Percentiles rank a stretch among this genome's conserved stretches.
These are phyloP conservation scores for Mus minutoides DNA, from an alignment of 2,797 vertebrate genomes.

Conservation along the genomic window DNA sequence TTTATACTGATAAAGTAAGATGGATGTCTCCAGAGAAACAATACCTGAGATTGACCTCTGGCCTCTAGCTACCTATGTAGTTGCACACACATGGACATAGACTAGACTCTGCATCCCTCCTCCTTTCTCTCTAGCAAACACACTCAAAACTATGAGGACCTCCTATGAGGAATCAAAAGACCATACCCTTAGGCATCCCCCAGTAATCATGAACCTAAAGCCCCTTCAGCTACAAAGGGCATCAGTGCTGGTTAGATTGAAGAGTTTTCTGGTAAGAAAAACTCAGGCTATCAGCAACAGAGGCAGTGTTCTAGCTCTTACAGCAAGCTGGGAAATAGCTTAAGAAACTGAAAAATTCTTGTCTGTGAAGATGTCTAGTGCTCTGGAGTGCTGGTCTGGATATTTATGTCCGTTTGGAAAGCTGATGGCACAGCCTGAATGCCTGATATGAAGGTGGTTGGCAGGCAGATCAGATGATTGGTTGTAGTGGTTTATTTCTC, in stretches of 20 bases:
- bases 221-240: not conserved
- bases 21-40: not conserved
- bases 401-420: constrained; percentile 63
- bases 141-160: not conserved
- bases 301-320: not conserved
- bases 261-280: constrained; percentile 35
- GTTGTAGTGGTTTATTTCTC: not conserved
- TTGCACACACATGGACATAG: not conserved
- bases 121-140: not conserved
- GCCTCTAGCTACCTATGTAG: not conserved
- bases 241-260: not conserved
- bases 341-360: constrained; percentile 67
- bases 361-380: constrained; percentile 61
- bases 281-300: constrained; percentile 37
- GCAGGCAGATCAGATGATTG: not conserved
- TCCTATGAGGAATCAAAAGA: not conserved
- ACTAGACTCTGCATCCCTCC: not conserved
- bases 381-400: constrained; percentile 48
- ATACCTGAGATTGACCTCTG: not conserved
- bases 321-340: constrained; percentile 72
- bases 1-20: not conserved
- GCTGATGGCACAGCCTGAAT: not conserved
- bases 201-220: not conserved
- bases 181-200: not conserved
- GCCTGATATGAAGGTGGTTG: not conserved